A percentile compares a stretch with the other conserved stretches of the same genome.
phyloP scores from a whole-genome alignment of 2,113 vertebrate species.

The Suricata suricatta region DNA sequence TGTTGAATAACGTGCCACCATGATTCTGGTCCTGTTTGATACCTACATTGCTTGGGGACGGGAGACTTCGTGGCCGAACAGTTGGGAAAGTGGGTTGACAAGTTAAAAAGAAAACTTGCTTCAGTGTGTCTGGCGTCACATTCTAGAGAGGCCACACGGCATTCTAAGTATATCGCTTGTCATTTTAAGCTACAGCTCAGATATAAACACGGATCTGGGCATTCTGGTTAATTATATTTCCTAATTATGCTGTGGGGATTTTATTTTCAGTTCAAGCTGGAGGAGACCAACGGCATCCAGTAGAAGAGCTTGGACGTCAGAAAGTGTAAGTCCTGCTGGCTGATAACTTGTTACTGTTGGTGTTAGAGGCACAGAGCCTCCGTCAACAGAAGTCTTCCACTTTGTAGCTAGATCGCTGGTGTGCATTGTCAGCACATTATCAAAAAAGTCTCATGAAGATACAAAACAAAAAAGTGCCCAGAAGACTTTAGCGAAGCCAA shows the following conservation, averaged over 20 bases:
- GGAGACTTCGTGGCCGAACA: background rate
- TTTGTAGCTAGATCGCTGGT: constrained; percentile 15
- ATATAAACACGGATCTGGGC: background rate
- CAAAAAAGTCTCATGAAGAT: constrained; percentile 24
- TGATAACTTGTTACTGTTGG: background rate
- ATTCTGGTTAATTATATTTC: constrained; percentile 36
- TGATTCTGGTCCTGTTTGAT: background rate
- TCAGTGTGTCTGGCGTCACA: background rate
- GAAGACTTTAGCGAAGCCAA: background rate
- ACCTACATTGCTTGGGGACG: background rate
- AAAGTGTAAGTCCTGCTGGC: constrained; percentile 47
- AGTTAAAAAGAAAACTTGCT: constrained; percentile 35
- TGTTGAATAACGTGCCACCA: background rate
- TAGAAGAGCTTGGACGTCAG: background rate
- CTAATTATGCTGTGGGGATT: constrained; percentile 27
- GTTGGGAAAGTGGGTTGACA: constrained; percentile 19
- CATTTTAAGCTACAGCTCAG: background rate
- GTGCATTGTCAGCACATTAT: background rate
- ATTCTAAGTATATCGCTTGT: background rate
- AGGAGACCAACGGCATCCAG: background rate
- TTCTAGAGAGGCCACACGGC: background rate
- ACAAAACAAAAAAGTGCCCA: background rate
- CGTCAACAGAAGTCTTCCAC: background rate
- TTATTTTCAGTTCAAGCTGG: constrained; percentile 31
- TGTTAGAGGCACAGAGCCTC: constrained; percentile 1